Evolutionary conservation across 2,797 vertebrate genomes (phyloP).

Genomic region (Pseudomugil tenellus): DNA sequence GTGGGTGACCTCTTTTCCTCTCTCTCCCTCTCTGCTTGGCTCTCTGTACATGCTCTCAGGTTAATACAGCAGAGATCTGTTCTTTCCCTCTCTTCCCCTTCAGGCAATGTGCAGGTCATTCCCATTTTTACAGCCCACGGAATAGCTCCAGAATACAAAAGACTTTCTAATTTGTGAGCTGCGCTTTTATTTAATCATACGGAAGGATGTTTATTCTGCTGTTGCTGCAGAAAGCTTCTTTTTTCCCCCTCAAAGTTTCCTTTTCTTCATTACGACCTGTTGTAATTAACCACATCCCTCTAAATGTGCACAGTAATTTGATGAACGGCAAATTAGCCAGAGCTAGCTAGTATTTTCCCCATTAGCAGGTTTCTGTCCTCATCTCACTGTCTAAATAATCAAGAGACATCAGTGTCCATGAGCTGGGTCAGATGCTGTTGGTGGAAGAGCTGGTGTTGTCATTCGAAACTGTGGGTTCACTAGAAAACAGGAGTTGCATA

Average conservation of each 20-base stretch:
- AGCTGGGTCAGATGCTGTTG: constrained; percentile 66
- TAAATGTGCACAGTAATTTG: constrained; percentile 77
- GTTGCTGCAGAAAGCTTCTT: constrained; percentile 45
- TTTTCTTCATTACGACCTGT: constrained; percentile 65
- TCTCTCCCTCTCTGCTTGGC: background rate
- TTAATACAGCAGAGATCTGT: constrained; percentile 36
- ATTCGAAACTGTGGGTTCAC: constrained; percentile 50
- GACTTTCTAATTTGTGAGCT: constrained; percentile 58
- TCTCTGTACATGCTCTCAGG: constrained; percentile 13
- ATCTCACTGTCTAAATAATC: constrained; percentile 77
- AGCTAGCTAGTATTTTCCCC: constrained; percentile 71
- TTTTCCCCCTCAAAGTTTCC: constrained; percentile 49
- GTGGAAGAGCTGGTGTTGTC: constrained; percentile 55
- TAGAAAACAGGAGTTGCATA: constrained; percentile 60
- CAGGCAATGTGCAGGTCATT: constrained; percentile 48
- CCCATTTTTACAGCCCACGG: constrained; percentile 51
- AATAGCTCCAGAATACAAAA: constrained; percentile 58
- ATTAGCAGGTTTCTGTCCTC: constrained; percentile 67
- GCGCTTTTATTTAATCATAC: constrained; percentile 69
- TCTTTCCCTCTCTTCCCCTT: constrained; percentile 40
- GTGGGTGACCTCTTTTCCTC: constrained; percentile 15
- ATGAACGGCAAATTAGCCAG: constrained; percentile 83
- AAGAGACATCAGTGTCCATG: constrained; percentile 76
- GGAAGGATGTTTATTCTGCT: constrained; percentile 50
- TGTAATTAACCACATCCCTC: constrained; percentile 75